Percentiles rank a stretch among this genome's conserved stretches.
Conservation (phyloP, 1,140 invertebrate species). For the Aphidius ervi region DNA sequence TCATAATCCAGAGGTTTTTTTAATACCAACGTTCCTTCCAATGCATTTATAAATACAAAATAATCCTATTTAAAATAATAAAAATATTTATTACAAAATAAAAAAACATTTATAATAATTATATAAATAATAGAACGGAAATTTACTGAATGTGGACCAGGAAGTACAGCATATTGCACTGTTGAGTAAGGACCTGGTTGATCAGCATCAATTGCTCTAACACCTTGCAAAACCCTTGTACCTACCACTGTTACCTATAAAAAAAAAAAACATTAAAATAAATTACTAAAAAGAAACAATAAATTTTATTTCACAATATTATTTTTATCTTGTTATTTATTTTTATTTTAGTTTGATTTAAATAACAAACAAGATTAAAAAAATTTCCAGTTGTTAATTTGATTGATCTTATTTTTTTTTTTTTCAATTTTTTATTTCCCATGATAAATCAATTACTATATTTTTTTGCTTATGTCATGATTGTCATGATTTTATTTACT, state of each 20-base stretch:
- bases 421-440: no score
- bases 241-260: conserved; percentile 72
- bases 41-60: conserved; percentile 76
- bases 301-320: background rate
- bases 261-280: conserved; percentile 12
- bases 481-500: no score
- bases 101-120: background rate
- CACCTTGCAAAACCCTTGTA: conserved; percentile 71
- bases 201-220: conserved; percentile 77
- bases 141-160: conserved; percentile 69
- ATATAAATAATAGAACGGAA: conserved; percentile 24
- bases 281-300: background rate
- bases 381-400: no score
- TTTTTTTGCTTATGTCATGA: no score
- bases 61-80: conserved; percentile 59
- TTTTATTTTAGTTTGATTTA: no score
- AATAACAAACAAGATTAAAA: no score
- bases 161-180: conserved; percentile 77
- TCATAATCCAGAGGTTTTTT: conserved; percentile 82
- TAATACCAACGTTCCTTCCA: conserved; percentile 81
- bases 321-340: background rate
- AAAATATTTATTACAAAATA: conserved; percentile 13
- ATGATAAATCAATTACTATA: no score
- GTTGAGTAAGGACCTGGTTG: conserved; percentile 86
- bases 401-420: background rate